Percentiles rank a stretch among this genome's conserved stretches.
These are phyloP conservation scores for Plebejus argus DNA, from an alignment of 2,888 invertebrate genomes.

Conservation along the genomic window DNA sequence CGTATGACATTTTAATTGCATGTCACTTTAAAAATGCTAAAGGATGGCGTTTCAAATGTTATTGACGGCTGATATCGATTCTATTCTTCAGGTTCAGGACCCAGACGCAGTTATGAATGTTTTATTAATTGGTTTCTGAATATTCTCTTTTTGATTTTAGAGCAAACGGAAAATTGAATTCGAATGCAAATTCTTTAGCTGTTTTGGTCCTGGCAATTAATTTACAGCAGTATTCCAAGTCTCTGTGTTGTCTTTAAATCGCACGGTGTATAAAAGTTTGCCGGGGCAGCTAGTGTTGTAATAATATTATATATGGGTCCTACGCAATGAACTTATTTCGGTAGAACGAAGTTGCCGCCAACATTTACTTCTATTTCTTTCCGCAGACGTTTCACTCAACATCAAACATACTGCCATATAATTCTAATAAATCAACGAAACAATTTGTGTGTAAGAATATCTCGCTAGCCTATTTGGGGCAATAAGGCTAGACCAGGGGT, in stretches of 20 bases:
- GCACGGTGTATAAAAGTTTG: too few species aligned
- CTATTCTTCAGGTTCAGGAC: neutral
- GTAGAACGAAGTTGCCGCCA: too few species aligned
- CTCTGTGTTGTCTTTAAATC: too few species aligned
- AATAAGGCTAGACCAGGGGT: constrained; percentile 1
- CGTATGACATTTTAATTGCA: constrained; percentile 18
- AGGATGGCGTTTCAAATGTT: neutral
- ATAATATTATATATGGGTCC: too few species aligned
- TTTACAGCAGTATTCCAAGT: too few species aligned
- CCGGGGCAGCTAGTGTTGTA: too few species aligned
- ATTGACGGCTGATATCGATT: neutral
- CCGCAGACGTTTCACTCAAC: too few species aligned
- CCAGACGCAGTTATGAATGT: neutral
- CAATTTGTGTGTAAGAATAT: neutral
- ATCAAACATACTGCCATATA: too few species aligned
- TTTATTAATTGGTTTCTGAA: constrained; percentile 3
- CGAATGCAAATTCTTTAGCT: too few species aligned
- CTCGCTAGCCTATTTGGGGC: neutral
- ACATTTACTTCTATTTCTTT: too few species aligned
- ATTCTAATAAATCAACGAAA: neutral
- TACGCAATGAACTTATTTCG: too few species aligned
- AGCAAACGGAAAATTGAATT: neutral
- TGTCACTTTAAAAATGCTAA: constrained; percentile 1
- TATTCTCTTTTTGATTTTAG: neutral
- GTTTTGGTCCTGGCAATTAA: too few species aligned